These are phyloP conservation scores for Leguminivora glycinivorella DNA, from an alignment of 1,140 invertebrate species.

Conservation along the genomic window DNA sequence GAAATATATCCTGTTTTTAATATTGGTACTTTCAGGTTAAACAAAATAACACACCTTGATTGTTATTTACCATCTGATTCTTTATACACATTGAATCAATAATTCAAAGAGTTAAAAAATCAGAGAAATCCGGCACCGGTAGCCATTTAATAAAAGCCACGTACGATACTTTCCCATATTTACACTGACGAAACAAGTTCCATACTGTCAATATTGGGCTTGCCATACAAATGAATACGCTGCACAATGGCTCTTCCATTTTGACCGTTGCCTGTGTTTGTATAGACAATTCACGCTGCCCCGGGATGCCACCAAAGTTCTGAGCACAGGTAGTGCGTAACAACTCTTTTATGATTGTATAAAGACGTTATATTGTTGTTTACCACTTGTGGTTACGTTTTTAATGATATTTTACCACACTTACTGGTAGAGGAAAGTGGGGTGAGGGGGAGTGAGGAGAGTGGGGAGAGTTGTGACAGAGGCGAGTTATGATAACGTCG, in stretches of 20 bases:
- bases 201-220: conserved; percentile 67
- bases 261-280: conserved; percentile 69
- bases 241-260: conserved; percentile 74
- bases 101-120: neutral
- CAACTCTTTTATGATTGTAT: neutral
- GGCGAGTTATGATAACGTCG: no score
- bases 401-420: no score
- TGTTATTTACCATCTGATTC: neutral
- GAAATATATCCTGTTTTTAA: no score
- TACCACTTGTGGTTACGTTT: neutral
- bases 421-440: no score
- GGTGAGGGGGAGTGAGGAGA: no score
- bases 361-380: neutral
- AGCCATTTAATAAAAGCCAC: conserved; percentile 43
- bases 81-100: neutral
- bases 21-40: no score
- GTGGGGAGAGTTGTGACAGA: no score
- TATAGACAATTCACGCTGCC: conserved; percentile 65
- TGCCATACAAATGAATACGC: conserved; percentile 77
- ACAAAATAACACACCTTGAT: neutral
- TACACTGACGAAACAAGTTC: conserved; percentile 68
- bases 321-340: conserved; percentile 14
- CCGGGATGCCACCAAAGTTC: conserved; percentile 63
- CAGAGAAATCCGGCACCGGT: neutral
- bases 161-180: conserved; percentile 49